phyloP scores from a whole-genome alignment of 2,888 invertebrate genomes.

The Ceratothoa steindachneri region DNA sequence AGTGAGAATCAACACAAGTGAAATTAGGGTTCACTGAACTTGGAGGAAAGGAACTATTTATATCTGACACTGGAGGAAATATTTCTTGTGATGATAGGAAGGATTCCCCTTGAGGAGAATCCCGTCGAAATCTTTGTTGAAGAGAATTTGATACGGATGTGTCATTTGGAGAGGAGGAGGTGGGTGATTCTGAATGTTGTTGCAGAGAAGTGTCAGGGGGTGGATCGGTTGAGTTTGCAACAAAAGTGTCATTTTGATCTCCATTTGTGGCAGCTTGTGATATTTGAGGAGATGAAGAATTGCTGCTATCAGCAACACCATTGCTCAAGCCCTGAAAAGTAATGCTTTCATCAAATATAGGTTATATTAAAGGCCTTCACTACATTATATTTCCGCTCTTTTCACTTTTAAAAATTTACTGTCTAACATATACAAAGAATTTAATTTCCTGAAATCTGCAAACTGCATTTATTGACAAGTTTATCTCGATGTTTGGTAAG shows the following conservation, averaged over 20 bases:
- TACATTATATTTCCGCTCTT: no score
- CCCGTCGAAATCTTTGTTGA: constrained; percentile 51
- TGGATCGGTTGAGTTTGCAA: constrained; percentile 11
- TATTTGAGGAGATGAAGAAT: neutral
- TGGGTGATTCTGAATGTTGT: neutral
- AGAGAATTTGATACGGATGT: constrained; percentile 11
- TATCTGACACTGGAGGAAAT: constrained; percentile 46
- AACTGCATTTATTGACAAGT: no score
- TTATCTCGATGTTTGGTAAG: no score
- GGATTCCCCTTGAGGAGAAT: neutral
- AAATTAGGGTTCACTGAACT: neutral
- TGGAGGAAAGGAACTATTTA: neutral
- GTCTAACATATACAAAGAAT: no score
- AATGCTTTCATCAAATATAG: neutral
- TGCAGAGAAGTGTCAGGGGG: neutral
- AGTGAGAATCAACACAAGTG: no score
- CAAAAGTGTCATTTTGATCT: neutral
- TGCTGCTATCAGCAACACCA: neutral
- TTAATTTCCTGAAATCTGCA: neutral
- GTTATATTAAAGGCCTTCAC: no score
- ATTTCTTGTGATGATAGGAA: constrained; percentile 10
- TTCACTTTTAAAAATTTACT: no score
- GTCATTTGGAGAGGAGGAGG: neutral
- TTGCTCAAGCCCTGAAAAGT: neutral
- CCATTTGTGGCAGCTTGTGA: neutral